Evolutionary conservation across 2,888 invertebrate species (phyloP).

Genomic region (Dynastes hyllus): DNA sequence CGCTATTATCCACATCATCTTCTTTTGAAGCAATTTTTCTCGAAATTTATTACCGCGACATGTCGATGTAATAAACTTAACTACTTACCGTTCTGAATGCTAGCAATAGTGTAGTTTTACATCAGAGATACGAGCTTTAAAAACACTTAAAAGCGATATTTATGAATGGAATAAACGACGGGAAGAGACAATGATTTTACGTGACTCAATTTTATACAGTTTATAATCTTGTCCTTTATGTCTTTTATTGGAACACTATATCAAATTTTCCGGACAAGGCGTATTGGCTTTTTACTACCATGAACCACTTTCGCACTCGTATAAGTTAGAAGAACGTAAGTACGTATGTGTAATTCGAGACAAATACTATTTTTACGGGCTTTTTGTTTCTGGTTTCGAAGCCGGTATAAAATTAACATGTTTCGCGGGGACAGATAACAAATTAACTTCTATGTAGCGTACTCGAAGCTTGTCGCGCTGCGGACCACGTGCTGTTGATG

Average conservation of each 20-base stretch:
- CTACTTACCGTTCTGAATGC: conserved; percentile 8
- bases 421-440: conserved; percentile 14
- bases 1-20: not conserved
- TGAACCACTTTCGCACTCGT: not conserved
- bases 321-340: not conserved
- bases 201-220: conserved; percentile 36
- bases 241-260: conserved; percentile 24
- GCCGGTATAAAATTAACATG: conserved; percentile 27
- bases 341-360: conserved; percentile 1
- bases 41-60: conserved; percentile 9
- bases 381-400: conserved; percentile 26
- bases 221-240: conserved; percentile 23
- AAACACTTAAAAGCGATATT: conserved; percentile 44
- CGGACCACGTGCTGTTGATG: conserved; percentile 28
- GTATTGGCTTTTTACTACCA: conserved; percentile 1
- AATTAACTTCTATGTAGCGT: conserved; percentile 17
- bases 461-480: not conserved
- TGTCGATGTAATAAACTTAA: conserved; percentile 9
- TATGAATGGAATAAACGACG: conserved; percentile 35
- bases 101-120: conserved; percentile 18
- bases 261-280: conserved; percentile 8
- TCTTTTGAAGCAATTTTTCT: not conserved
- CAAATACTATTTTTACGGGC: conserved; percentile 17
- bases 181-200: conserved; percentile 34
- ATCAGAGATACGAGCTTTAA: conserved; percentile 32